Conservation (phyloP, 2,888 invertebrate genomes). For the Thalpophila matura region DNA sequence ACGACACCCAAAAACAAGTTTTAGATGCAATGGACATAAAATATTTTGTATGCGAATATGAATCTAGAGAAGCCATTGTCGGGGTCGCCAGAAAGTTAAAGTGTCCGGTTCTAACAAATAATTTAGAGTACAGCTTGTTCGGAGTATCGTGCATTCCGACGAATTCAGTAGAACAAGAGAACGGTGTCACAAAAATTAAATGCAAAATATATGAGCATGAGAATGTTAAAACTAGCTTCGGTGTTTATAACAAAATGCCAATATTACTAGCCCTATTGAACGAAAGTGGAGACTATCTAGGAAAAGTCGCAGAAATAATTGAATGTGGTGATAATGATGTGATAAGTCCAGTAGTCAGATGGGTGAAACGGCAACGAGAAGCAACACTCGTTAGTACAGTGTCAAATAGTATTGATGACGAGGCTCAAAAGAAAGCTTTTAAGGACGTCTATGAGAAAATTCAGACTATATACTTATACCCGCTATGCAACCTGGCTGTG, state of each 20-base stretch:
- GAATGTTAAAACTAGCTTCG: constrained; percentile 39
- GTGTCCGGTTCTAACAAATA: constrained; percentile 66
- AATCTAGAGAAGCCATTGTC: constrained; percentile 59
- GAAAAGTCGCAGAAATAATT: constrained; percentile 17
- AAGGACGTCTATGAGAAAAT: constrained; percentile 37
- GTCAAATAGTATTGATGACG: constrained; percentile 11
- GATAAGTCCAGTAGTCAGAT: constrained; percentile 31
- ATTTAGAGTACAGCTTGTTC: constrained; percentile 63
- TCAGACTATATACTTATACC: constrained; percentile 34
- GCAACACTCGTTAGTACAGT: constrained; percentile 6
- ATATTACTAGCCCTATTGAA: constrained; percentile 49
- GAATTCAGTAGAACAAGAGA: constrained; percentile 20
- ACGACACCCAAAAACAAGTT: constrained; percentile 59
- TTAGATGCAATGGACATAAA: constrained; percentile 62
- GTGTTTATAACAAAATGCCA: constrained; percentile 54
- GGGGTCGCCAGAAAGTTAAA: constrained; percentile 57
- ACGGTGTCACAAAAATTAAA: background rate
- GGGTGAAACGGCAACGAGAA: constrained; percentile 49
- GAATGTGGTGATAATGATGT: background rate
- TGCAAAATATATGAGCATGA: constrained; percentile 52
- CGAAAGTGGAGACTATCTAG: constrained; percentile 20
- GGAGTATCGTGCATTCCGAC: constrained; percentile 54
- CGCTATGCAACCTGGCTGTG: constrained; percentile 40
- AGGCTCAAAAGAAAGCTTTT: constrained; percentile 33
- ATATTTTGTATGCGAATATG: constrained; percentile 64